Evolutionary conservation across 2,888 invertebrate genomes (phyloP).

Genomic region (Agonopterix alstromeriana): DNA sequence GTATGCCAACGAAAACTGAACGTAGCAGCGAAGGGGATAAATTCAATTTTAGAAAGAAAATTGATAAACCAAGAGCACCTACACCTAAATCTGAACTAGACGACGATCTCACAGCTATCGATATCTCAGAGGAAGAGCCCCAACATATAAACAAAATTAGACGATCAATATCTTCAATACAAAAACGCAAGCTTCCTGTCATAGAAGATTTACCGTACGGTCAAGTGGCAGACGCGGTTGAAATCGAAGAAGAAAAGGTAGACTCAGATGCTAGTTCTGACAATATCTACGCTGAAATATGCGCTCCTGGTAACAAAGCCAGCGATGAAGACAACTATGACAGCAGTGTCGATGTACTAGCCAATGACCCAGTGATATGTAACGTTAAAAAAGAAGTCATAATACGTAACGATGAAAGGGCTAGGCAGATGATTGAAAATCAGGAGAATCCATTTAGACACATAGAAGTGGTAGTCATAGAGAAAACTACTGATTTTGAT

Average conservation of each 20-base stretch:
- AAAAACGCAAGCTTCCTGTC: constrained; percentile 70
- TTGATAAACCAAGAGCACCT: constrained; percentile 67
- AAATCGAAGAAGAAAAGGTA: constrained; percentile 57
- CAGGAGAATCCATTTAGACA: constrained; percentile 69
- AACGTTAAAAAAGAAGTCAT: constrained; percentile 70
- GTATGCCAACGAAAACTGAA: constrained; percentile 71
- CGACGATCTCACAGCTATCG: constrained; percentile 50
- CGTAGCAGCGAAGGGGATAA: constrained; percentile 51
- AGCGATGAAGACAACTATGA: constrained; percentile 63
- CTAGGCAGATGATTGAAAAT: constrained; percentile 62
- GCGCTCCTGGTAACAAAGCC: constrained; percentile 55
- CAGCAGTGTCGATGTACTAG: constrained; percentile 58
- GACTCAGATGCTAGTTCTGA: constrained; percentile 70
- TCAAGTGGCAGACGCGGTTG: constrained; percentile 81
- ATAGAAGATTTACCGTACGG: constrained; percentile 83
- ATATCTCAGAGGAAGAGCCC: constrained; percentile 63
- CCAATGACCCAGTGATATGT: constrained; percentile 67
- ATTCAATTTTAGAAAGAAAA: constrained; percentile 66
- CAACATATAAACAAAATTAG: constrained; percentile 66
- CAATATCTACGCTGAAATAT: constrained; percentile 84
- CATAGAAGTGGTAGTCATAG: constrained; percentile 72
- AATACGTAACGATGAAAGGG: constrained; percentile 63
- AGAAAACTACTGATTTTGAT: constrained; percentile 68
- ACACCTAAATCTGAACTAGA: constrained; percentile 65
- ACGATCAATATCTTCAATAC: constrained; percentile 72